phyloP scores from a whole-genome alignment of 2,888 invertebrate species.

The Eupelmus urozonus region DNA sequence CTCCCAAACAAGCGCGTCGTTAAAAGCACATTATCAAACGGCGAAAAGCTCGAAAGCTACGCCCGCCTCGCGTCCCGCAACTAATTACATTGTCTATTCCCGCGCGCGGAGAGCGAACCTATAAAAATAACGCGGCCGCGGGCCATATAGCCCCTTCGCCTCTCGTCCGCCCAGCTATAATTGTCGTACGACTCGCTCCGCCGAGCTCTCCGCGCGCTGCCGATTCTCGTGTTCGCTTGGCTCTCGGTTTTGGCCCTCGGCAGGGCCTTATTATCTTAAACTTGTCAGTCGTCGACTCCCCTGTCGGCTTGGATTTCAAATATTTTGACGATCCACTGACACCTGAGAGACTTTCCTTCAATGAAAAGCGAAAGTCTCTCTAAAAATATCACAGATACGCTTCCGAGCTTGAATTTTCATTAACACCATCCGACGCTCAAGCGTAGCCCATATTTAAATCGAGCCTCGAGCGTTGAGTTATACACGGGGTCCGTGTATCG shows the following conservation, averaged over 20 bases:
- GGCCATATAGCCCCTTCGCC: constrained; percentile 9
- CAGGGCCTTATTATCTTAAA: neutral
- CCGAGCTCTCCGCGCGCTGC: neutral
- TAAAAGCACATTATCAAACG: neutral
- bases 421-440: too few relatives aligned
- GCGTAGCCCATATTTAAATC: too few relatives aligned
- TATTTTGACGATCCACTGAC: too few relatives aligned
- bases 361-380: too few relatives aligned
- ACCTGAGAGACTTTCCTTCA: too few relatives aligned
- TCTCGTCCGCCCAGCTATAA: constrained; percentile 32
- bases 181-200: too few relatives aligned
- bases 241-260: neutral
- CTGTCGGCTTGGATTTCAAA: too few relatives aligned
- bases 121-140: constrained; percentile 41
- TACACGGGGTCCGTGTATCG: too few relatives aligned
- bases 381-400: neutral
- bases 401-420: too few relatives aligned
- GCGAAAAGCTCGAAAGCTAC: neutral
- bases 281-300: too few relatives aligned
- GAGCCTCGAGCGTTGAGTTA: too few relatives aligned
- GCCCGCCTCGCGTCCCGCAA: constrained; percentile 11
- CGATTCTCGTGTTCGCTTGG: neutral
- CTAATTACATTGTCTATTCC: constrained; percentile 39
- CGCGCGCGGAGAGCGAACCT: constrained; percentile 16
- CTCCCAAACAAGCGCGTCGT: neutral